Percentiles rank a stretch among this genome's conserved stretches.
Evolutionary conservation across 2,113 vertebrate species (phyloP).

Genomic region (Calidris pugnax): DNA sequence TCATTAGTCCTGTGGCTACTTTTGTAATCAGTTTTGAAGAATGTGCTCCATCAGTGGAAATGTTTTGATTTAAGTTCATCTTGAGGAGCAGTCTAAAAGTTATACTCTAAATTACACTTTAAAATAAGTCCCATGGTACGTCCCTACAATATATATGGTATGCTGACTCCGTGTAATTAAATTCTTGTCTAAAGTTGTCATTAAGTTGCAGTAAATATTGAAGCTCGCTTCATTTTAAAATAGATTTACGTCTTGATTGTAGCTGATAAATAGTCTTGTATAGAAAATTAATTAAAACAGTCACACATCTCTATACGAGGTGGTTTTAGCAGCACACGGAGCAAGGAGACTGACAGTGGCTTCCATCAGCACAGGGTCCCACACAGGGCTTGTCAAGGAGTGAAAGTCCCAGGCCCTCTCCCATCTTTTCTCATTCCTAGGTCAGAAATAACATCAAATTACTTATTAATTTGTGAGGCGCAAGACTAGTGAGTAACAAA

Average conservation of each 20-base stretch:
- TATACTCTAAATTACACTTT: not conserved
- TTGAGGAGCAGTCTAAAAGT: slow-evolving; percentile 1
- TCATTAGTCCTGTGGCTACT: slow-evolving; percentile 14
- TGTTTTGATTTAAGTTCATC: slow-evolving; percentile 54
- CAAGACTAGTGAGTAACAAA: not conserved
- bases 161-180: not conserved
- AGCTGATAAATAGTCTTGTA: not conserved
- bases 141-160: not conserved
- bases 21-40: slow-evolving; percentile 36
- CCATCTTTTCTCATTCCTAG: not conserved
- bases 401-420: not conserved
- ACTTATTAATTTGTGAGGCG: not conserved
- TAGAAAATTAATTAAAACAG: slow-evolving; percentile 22
- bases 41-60: slow-evolving; percentile 19
- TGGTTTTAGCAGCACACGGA: not conserved
- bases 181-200: slow-evolving; percentile 38
- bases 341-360: not conserved
- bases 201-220: slow-evolving; percentile 39
- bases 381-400: not conserved
- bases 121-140: not conserved
- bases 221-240: not conserved
- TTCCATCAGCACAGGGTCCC: not conserved
- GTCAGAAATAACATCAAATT: not conserved
- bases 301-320: not conserved
- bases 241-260: slow-evolving; percentile 21